Percentiles rank a stretch among this genome's conserved stretches.
These are phyloP conservation scores for Tiliqua scincoides DNA, from an alignment of 2,113 vertebrate species.

Conservation along the genomic window DNA sequence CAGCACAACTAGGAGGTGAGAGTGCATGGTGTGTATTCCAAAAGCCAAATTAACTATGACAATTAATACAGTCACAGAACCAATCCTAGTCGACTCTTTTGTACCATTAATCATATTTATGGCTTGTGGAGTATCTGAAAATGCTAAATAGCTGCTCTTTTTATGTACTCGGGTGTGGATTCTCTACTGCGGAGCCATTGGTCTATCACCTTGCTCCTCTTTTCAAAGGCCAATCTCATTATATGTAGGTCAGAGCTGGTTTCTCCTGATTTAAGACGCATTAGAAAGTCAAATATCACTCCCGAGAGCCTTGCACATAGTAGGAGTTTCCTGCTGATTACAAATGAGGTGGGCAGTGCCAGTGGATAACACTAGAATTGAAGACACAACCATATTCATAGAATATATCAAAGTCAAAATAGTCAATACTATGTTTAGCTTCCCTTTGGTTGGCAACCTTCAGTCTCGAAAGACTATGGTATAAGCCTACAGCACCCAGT, in stretches of 20 bases:
- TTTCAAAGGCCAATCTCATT: conserved; percentile 22
- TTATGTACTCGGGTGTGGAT: neutral
- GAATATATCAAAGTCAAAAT: neutral
- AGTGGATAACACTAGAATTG: neutral
- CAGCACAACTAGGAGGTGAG: neutral
- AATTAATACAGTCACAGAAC: conserved; percentile 4
- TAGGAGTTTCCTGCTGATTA: neutral
- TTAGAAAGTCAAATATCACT: conserved; percentile 19
- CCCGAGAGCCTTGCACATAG: neutral
- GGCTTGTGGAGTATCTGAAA: conserved; percentile 8
- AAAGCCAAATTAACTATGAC: neutral
- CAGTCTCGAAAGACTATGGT: too few species aligned
- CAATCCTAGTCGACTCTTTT: neutral
- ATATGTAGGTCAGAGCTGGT: conserved; percentile 17
- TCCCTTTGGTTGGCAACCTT: neutral
- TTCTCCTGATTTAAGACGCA: neutral
- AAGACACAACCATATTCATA: neutral
- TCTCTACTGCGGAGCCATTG: neutral
- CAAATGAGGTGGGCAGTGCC: neutral
- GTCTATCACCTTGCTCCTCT: neutral
- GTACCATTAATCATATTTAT: conserved; percentile 3
- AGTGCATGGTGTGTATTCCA: neutral
- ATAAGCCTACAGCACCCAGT: too few species aligned
- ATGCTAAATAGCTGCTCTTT: conserved; percentile 10
- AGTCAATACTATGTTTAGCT: neutral